These are phyloP conservation scores for Lithosia quadra DNA, from an alignment of 2,888 invertebrate species.

Conservation along the genomic window DNA sequence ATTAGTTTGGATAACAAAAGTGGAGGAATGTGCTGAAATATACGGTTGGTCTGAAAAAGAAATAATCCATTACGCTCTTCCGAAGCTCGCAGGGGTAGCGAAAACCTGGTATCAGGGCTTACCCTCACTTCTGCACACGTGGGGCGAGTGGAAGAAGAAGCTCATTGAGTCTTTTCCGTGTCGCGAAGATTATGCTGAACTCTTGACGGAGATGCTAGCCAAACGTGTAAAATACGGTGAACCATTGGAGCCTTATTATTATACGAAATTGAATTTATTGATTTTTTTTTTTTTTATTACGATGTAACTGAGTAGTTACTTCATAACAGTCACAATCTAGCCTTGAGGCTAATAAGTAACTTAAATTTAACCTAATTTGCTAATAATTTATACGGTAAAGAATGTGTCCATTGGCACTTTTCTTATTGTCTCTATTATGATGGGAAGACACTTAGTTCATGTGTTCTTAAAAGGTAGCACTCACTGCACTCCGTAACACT, in stretches of 20 bases:
- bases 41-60: conserved; percentile 3
- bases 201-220: neutral
- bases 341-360: too few relatives aligned
- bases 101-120: conserved; percentile 13
- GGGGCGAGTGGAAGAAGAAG: conserved; percentile 12
- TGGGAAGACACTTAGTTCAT: too few relatives aligned
- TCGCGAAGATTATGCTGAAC: conserved; percentile 1
- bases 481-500: too few relatives aligned
- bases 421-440: too few relatives aligned
- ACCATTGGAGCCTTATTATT: conserved; percentile 8
- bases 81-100: neutral
- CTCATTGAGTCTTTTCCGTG: neutral
- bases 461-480: too few relatives aligned
- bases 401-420: too few relatives aligned
- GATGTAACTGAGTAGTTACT: too few relatives aligned
- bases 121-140: neutral
- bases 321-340: too few relatives aligned
- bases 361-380: too few relatives aligned
- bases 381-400: too few relatives aligned
- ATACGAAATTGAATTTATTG: too few relatives aligned
- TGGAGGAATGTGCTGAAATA: conserved; percentile 6
- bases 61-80: conserved; percentile 4
- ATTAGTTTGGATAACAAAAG: neutral
- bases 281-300: too few relatives aligned
- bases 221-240: neutral